Evolutionary conservation across 1,140 invertebrate species (phyloP).

Genomic region (Drosophila pallidifrons): DNA sequence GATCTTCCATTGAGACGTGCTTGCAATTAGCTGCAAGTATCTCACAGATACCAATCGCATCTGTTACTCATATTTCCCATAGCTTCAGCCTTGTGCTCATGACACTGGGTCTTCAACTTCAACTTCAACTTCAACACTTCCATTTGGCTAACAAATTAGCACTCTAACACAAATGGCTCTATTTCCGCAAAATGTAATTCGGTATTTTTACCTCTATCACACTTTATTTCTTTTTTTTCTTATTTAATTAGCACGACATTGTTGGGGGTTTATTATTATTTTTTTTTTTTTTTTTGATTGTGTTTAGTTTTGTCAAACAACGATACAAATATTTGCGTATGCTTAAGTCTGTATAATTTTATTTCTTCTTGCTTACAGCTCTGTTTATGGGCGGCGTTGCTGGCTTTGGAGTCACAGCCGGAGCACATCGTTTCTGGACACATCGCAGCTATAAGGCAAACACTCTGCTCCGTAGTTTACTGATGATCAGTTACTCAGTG

Average conservation of each 20-base stretch:
- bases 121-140: background rate
- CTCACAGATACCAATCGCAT: background rate
- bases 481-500: constrained; percentile 89
- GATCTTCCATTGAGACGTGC: background rate
- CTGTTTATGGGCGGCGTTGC: constrained; percentile 85
- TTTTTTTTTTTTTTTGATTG: background rate
- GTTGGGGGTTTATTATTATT: constrained; percentile 41
- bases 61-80: constrained; percentile 1
- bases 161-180: constrained; percentile 64
- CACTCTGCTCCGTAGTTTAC: constrained; percentile 89
- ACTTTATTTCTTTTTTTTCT: constrained; percentile 38
- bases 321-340: constrained; percentile 17
- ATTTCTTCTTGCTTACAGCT: constrained; percentile 77
- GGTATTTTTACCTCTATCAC: constrained; percentile 23
- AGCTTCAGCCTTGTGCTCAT: constrained; percentile 8
- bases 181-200: constrained; percentile 77
- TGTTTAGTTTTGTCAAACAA: background rate
- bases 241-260: constrained; percentile 64
- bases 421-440: constrained; percentile 93
- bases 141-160: constrained; percentile 67
- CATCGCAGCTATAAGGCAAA: constrained; percentile 94
- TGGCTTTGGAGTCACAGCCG: constrained; percentile 91
- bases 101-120: constrained; percentile 2
- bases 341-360: constrained; percentile 10
- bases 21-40: constrained; percentile 9